A percentile compares a stretch with the other conserved stretches of the same genome.
phyloP scores from a whole-genome alignment of 2,113 vertebrate species.

The Eudyptes chrysolophus region DNA sequence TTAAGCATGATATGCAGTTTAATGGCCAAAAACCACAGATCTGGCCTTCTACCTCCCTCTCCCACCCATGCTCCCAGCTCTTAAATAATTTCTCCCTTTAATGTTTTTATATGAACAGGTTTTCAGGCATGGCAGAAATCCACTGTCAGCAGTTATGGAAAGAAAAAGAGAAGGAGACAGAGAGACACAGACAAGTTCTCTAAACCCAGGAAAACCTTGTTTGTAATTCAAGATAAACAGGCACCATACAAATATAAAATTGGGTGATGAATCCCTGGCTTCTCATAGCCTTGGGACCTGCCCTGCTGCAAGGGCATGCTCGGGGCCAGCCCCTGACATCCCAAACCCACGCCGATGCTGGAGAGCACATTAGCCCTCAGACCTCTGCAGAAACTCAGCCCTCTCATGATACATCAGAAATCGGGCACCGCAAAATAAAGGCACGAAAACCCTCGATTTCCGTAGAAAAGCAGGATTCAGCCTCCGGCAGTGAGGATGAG shows the following conservation, averaged over 20 bases:
- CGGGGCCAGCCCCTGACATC: neutral
- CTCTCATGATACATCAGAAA: fast-evolving
- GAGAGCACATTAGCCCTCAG: neutral
- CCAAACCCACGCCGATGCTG: fast-evolving
- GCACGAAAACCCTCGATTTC: neutral
- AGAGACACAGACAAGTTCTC: neutral
- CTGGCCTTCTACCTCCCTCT: constrained; percentile 7
- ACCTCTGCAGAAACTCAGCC: neutral
- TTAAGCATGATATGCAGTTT: neutral
- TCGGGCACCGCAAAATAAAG: fast-evolving
- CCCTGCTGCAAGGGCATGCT: neutral
- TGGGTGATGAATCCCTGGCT: neutral
- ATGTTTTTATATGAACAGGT: neutral
- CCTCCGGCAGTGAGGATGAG: fast-evolving
- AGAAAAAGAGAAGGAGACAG: neutral
- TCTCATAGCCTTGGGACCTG: neutral
- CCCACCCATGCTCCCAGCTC: constrained; percentile 27
- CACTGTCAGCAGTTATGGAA: neutral
- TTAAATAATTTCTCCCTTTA: constrained; percentile 18
- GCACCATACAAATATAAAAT: neutral
- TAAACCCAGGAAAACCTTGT: neutral
- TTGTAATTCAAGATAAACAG: neutral
- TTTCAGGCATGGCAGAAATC: constrained; percentile 19
- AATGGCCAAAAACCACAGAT: neutral
- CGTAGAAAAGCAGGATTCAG: neutral